Conservation (phyloP, 2,888 invertebrate genomes). For the Smittia sp. region DNA sequence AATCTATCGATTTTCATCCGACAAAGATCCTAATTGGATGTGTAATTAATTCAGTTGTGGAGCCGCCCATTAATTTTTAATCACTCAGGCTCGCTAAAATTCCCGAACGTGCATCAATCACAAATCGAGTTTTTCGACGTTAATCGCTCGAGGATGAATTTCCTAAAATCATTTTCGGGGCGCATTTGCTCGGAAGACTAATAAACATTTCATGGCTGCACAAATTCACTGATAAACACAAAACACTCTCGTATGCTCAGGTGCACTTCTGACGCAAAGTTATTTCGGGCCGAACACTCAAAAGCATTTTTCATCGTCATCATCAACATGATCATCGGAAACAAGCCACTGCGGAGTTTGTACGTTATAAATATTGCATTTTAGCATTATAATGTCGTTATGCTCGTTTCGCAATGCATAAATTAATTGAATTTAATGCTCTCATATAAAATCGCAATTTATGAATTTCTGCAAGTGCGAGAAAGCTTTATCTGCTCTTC, state of each 20-base stretch:
- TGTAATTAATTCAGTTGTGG: constrained; percentile 18
- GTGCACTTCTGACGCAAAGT: background rate
- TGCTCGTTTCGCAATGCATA: background rate
- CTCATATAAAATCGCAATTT: constrained; percentile 6
- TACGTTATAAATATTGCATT: constrained; percentile 21
- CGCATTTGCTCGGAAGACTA: background rate
- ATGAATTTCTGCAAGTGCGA: background rate
- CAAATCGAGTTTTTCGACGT: background rate
- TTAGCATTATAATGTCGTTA: constrained; percentile 13
- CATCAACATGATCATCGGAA: background rate
- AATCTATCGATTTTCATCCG: background rate
- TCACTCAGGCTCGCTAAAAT: background rate
- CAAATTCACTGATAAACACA: constrained; percentile 25
- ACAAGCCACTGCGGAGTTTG: background rate
- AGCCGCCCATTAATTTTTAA: constrained; percentile 19
- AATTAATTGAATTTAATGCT: constrained; percentile 31
- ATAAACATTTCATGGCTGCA: constrained; percentile 29
- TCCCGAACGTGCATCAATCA: constrained; percentile 8
- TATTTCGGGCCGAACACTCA: background rate
- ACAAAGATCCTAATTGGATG: constrained; percentile 13
- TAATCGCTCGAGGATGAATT: background rate
- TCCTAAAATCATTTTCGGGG: background rate
- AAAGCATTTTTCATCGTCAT: constrained; percentile 11
- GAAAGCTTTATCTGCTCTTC: background rate
- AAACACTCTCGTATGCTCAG: background rate